phyloP scores from a whole-genome alignment of 37 sponge, comb jelly and placozoan species.

The Corticium candelabrum region DNA sequence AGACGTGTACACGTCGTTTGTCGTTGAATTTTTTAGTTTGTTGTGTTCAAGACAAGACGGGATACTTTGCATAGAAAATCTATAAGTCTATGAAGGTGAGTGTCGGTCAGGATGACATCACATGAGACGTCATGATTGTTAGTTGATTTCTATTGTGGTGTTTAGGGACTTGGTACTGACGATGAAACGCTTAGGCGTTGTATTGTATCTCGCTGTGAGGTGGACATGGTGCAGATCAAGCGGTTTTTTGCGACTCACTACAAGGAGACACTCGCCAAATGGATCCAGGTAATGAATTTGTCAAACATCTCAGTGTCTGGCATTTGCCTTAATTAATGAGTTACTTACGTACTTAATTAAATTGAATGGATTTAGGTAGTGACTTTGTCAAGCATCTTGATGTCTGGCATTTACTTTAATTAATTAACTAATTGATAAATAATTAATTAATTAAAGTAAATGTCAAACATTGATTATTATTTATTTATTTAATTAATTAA shows the following conservation, averaged over 20 bases:
- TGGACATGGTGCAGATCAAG: conserved; percentile 86
- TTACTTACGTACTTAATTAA: too few species aligned
- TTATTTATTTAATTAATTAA: too few species aligned
- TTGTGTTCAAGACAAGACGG: conserved; percentile 51
- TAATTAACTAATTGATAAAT: too few species aligned
- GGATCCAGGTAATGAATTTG: conserved; percentile 47
- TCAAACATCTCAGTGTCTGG: background rate
- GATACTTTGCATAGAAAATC: conserved; percentile 63
- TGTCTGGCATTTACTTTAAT: too few species aligned
- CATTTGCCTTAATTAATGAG: too few species aligned
- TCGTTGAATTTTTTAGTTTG: conserved; percentile 37
- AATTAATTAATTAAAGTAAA: too few species aligned
- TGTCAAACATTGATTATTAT: too few species aligned
- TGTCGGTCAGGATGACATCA: background rate
- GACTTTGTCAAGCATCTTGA: too few species aligned
- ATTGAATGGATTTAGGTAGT: too few species aligned
- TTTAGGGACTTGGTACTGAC: conserved; percentile 72
- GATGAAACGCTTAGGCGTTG: conserved; percentile 55
- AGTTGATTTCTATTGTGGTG: background rate
- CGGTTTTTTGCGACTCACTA: conserved; percentile 41
- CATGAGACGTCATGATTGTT: background rate
- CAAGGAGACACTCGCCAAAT: conserved; percentile 62
- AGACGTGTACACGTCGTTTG: conserved; percentile 30
- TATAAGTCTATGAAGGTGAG: conserved; percentile 81
- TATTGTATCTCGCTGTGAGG: conserved; percentile 80